A percentile compares a stretch with the other conserved stretches of the same genome.
These are phyloP conservation scores for Pelodiscus sinensis DNA, from an alignment of 2,113 vertebrate species.

Conservation along the genomic window DNA sequence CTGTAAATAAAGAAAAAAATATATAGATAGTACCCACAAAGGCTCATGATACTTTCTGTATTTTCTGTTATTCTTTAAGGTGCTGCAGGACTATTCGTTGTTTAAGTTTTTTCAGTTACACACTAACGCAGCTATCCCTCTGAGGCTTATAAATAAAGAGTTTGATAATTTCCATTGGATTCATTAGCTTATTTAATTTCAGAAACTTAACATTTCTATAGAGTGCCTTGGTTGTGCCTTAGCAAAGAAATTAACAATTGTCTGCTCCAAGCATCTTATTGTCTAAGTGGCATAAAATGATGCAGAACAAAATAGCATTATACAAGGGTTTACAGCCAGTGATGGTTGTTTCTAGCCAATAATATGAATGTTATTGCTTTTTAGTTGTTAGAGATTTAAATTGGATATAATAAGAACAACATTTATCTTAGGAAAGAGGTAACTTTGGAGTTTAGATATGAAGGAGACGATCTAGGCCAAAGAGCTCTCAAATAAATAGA, in stretches of 20 bases:
- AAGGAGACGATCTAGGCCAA: not conserved
- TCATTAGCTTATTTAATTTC: not conserved
- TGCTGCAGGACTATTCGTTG: no score
- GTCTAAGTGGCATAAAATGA: not conserved
- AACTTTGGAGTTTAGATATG: not conserved
- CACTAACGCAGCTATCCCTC: no score
- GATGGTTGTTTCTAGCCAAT: not conserved
- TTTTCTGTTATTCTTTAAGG: no score
- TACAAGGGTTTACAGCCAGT: not conserved
- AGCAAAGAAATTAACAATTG: not conserved
- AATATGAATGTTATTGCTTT: not conserved
- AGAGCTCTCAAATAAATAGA: not conserved
- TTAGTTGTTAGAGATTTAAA: not conserved
- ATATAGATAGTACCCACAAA: no score
- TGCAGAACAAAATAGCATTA: not conserved
- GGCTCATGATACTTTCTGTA: no score
- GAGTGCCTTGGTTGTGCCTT: not conserved
- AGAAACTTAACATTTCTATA: not conserved
- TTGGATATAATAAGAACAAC: rapidly evolving
- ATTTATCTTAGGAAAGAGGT: not conserved
- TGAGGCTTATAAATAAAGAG: not conserved
- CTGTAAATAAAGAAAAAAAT: not conserved
- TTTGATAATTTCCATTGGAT: not conserved
- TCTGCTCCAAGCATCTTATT: not conserved
- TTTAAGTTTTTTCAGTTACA: no score